phyloP scores from a whole-genome alignment of 2,113 vertebrate species.

The Cynoglossus semilaevis region DNA sequence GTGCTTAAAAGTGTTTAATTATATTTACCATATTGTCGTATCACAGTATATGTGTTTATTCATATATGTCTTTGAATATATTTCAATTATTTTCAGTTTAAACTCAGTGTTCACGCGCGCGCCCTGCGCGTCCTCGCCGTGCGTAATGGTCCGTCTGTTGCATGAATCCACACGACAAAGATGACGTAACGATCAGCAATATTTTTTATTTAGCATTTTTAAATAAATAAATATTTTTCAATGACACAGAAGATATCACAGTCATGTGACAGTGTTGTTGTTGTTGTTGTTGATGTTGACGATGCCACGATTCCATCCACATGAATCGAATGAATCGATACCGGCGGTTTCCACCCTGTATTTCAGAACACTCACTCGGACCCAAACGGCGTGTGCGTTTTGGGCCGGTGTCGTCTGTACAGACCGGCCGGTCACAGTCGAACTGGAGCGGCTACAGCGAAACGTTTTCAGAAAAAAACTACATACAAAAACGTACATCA shows the following conservation, averaged over 20 bases:
- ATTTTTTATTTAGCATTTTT: slow-evolving; percentile 83
- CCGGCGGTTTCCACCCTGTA: slow-evolving; percentile 53
- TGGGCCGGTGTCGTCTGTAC: slow-evolving; percentile 40
- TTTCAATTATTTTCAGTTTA: too few species aligned
- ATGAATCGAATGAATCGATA: slow-evolving; percentile 55
- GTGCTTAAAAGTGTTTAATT: too few species aligned
- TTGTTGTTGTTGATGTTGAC: slow-evolving; percentile 23
- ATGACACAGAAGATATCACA: slow-evolving; percentile 77
- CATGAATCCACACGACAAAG: slow-evolving; percentile 42
- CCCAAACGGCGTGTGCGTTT: slow-evolving; percentile 49
- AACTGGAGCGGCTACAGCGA: slow-evolving; percentile 64
- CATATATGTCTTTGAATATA: too few species aligned
- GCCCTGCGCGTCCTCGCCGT: slow-evolving; percentile 30
- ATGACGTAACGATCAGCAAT: slow-evolving; percentile 69
- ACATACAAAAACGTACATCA: slow-evolving; percentile 77
- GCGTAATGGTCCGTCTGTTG: slow-evolving; percentile 30
- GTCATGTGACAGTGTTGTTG: slow-evolving; percentile 41
- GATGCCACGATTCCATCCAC: slow-evolving; percentile 58
- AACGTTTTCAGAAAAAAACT: slow-evolving; percentile 75
- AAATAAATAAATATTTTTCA: slow-evolving; percentile 99
- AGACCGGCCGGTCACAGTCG: slow-evolving; percentile 56
- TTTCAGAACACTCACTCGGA: slow-evolving; percentile 62
- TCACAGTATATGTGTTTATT: too few species aligned
- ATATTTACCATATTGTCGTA: neutral
- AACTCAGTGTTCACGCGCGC: slow-evolving; percentile 9